Evolutionary conservation across 2,888 invertebrate genomes (phyloP).

Genomic region (Cataglyphis livida): DNA sequence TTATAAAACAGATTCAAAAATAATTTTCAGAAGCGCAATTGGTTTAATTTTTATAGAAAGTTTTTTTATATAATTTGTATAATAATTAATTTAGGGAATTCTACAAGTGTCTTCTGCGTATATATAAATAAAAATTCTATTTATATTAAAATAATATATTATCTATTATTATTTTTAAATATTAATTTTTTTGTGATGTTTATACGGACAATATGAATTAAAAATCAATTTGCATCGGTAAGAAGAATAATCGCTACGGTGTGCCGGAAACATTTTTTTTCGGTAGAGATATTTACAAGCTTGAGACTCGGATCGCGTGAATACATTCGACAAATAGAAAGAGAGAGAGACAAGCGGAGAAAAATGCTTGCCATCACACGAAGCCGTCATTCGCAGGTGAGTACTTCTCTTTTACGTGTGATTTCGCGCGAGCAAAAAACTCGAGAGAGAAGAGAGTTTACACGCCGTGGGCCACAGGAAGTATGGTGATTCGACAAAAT

Average conservation of each 20-base stretch:
- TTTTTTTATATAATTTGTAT: not conserved
- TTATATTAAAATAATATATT: not conserved
- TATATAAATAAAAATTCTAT: not conserved
- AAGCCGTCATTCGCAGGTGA: constrained; percentile 58
- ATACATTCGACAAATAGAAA: constrained; percentile 55
- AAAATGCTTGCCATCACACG: constrained; percentile 58
- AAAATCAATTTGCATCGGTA: constrained; percentile 61
- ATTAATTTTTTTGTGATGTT: not conserved
- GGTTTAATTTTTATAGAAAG: not conserved
- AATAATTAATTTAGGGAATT: not conserved
- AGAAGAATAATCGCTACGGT: constrained; percentile 6
- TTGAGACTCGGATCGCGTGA: constrained; percentile 68
- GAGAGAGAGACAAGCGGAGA: constrained; percentile 44
- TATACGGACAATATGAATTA: constrained; percentile 50
- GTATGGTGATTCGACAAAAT: constrained; percentile 36
- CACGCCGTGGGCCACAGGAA: constrained; percentile 12
- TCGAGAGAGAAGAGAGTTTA: constrained; percentile 27
- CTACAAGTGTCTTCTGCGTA: not conserved
- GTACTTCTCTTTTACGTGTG: constrained; percentile 52
- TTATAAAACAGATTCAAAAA: not conserved
- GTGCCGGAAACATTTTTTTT: constrained; percentile 57
- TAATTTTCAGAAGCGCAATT: not conserved
- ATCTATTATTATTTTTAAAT: constrained; percentile 7
- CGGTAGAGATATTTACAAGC: constrained; percentile 60
- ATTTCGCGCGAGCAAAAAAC: constrained; percentile 46